phyloP scores from a whole-genome alignment of 1,140 invertebrate genomes.

The Bombus impatiens region DNA sequence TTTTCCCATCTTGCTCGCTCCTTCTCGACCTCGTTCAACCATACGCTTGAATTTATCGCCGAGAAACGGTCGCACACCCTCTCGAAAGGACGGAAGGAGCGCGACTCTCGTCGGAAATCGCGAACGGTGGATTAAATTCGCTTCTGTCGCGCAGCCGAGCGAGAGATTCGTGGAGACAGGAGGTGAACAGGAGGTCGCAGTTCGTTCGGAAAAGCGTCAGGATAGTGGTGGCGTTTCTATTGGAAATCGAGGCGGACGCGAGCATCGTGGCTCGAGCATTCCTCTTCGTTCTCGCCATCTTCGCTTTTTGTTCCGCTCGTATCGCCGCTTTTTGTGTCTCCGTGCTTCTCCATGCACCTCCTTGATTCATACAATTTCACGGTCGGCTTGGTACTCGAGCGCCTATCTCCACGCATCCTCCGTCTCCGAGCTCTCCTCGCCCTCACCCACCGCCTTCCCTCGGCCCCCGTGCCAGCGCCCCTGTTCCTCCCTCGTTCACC shows the following conservation, averaged over 20 bases:
- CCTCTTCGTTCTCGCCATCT: constrained; percentile 39
- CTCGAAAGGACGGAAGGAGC: neutral
- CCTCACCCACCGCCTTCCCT: neutral
- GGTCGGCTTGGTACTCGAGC: constrained; percentile 75
- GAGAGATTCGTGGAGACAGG: constrained; percentile 17
- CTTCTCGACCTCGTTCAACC: neutral
- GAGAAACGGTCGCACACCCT: neutral
- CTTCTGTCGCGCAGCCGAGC: constrained; percentile 30
- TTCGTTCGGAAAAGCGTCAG: neutral
- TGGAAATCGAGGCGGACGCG: constrained; percentile 24
- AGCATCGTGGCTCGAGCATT: constrained; percentile 20
- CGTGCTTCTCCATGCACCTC: constrained; percentile 61
- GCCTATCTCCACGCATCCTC: constrained; percentile 44
- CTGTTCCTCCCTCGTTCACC: neutral
- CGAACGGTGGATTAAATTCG: constrained; percentile 59
- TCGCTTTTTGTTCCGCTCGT: constrained; percentile 33
- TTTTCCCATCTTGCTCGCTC: no score
- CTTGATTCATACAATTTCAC: constrained; percentile 80
- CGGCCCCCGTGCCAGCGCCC: neutral
- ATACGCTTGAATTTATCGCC: constrained; percentile 7
- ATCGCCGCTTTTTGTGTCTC: constrained; percentile 73
- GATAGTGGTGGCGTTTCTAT: constrained; percentile 15
- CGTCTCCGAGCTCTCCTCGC: neutral
- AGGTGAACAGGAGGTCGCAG: neutral
- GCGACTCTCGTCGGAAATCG: constrained; percentile 13